A percentile compares a stretch with the other conserved stretches of the same genome.
Conservation (phyloP, 2,797 vertebrate species). For the Champsocephalus gunnari region DNA sequence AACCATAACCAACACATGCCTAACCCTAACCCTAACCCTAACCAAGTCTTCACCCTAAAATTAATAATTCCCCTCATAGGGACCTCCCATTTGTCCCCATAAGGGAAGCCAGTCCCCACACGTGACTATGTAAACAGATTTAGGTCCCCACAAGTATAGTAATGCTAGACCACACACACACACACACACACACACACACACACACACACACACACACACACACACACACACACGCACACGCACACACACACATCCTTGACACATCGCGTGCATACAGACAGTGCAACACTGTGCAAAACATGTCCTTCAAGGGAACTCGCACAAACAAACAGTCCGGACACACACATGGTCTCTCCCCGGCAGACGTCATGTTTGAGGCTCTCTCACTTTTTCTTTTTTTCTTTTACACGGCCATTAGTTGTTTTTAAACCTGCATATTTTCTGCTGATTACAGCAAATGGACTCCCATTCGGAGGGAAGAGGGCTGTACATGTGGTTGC, state of each 20-base stretch:
- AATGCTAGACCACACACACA: slow-evolving; percentile 22
- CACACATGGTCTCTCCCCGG: slow-evolving; percentile 57
- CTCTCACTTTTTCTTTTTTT: slow-evolving; percentile 27
- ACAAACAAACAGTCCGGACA: slow-evolving; percentile 55
- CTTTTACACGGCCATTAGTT: slow-evolving; percentile 87
- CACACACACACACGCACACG: no score
- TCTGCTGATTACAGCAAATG: slow-evolving; percentile 97
- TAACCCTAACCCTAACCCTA: no score
- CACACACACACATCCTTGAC: slow-evolving; percentile 46
- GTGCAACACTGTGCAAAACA: slow-evolving; percentile 44
- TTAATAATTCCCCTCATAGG: no score
- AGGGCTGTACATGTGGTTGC: slow-evolving; percentile 94
- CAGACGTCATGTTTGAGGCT: slow-evolving; percentile 61
- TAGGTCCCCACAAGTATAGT: no score
- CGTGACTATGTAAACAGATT: no score
- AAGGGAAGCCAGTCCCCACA: no score
- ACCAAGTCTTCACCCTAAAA: no score
- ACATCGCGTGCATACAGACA: slow-evolving; percentile 35
- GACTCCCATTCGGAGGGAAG: slow-evolving; percentile 86
- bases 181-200: slow-evolving; percentile 28
- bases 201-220: slow-evolving; percentile 8
- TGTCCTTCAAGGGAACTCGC: slow-evolving; percentile 31
- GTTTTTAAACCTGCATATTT: slow-evolving; percentile 92
- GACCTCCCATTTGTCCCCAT: no score
- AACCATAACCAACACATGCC: no score